Conservation (phyloP, 2,797 vertebrate genomes). For the Odontamblyopus rebecca region DNA sequence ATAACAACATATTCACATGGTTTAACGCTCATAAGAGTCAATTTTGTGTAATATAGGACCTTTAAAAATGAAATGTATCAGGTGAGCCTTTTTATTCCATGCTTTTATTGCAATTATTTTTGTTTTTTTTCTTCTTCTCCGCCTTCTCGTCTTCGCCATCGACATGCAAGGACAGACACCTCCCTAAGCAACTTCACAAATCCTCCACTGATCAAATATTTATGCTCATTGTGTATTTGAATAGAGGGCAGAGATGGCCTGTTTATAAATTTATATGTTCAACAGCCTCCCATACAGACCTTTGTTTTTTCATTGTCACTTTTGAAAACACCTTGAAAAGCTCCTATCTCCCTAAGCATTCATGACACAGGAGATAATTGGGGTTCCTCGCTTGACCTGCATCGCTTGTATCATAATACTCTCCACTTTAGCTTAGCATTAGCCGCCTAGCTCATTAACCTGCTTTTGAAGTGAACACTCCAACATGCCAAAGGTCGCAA, state of each 20-base stretch:
- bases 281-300: constrained; percentile 1
- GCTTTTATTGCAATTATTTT: neutral
- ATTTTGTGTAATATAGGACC: too few relatives aligned
- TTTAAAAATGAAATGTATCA: too few relatives aligned
- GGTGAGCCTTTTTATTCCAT: neutral
- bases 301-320: constrained; percentile 4
- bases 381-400: constrained; percentile 10
- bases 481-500: constrained; percentile 36
- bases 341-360: neutral
- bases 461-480: constrained; percentile 55
- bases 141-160: neutral
- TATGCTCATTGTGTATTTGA: constrained; percentile 12
- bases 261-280: neutral
- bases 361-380: constrained; percentile 7
- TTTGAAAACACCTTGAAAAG: constrained; percentile 1
- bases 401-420: constrained; percentile 16
- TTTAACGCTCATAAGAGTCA: too few relatives aligned
- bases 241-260: constrained; percentile 10
- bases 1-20: too few relatives aligned
- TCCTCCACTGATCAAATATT: constrained; percentile 19
- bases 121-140: neutral
- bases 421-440: constrained; percentile 22
- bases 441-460: constrained; percentile 37
- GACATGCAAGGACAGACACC: constrained; percentile 3
- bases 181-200: constrained; percentile 3